Evolutionary conservation across 2,888 invertebrate species (phyloP).

Genomic region (Tipula lateralis): DNA sequence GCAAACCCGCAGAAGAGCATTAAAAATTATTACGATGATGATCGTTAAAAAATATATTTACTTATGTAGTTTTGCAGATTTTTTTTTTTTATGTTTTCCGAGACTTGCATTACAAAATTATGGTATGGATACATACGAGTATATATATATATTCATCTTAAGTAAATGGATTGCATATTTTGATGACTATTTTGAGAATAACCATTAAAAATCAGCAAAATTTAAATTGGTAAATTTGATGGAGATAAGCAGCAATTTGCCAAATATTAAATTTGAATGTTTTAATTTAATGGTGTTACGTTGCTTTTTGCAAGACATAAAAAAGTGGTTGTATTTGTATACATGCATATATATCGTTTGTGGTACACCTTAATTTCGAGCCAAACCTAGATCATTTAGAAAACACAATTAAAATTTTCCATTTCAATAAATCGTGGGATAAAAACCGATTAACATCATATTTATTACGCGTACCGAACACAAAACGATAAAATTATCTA

Average conservation of each 20-base stretch:
- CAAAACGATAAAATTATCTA: neutral
- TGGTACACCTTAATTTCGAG: neutral
- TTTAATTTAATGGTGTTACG: slow-evolving; percentile 5
- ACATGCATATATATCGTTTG: neutral
- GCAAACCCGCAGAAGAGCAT: neutral
- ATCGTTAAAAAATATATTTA: slow-evolving; percentile 1
- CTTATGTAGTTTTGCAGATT: neutral
- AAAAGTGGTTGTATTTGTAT: neutral
- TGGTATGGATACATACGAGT: neutral
- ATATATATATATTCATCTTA: neutral
- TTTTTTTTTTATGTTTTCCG: neutral
- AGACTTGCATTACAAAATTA: neutral
- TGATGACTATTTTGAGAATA: slow-evolving; percentile 1
- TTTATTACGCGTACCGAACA: neutral
- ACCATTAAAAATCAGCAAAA: neutral
- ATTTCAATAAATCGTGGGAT: neutral
- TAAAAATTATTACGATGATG: slow-evolving; percentile 6
- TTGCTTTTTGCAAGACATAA: too few species aligned
- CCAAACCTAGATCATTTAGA: neutral
- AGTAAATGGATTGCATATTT: neutral
- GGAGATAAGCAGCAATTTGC: slow-evolving; percentile 19
- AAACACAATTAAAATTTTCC: neutral
- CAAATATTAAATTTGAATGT: slow-evolving; percentile 16
- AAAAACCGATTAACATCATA: neutral
- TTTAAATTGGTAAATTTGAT: slow-evolving; percentile 19